Base-by-base conservation (phyloP, 2,888 invertebrate species). In the Phengaris arion region DNA sequence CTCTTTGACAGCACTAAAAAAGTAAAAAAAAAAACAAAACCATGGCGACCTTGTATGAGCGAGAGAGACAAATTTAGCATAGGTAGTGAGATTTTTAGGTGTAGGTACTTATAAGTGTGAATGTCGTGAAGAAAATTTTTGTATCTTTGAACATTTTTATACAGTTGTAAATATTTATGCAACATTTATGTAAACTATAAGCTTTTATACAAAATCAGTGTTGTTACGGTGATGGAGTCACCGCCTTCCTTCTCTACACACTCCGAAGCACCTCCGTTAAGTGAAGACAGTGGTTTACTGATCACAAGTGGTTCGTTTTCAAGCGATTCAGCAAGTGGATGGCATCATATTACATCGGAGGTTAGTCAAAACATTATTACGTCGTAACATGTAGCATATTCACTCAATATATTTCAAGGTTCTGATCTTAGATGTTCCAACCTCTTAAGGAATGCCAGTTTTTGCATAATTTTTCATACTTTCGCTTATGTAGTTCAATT, bases 231-330 rank as follows among this genome's bases (percentile, higher is more conserved):
- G 85, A 96, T 96, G 96, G 96, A 96, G 94, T 96, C 96, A 83
- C 96, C 96, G 85, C 96, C 96, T 85, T 95, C 95, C 80, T 96
- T 96, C 89, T 96, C 96, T 81, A 95, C 96, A 86, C 95, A 96
- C 92, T 96, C 96, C 81, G 96, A 96, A 88, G 95, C 95, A 82
- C 96, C 96, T 89, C 95, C 95, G 82, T 93, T 96, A 86, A 96
- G 96, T 88, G 96, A 96, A 92, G 96, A 96, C 86, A 96, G 96
- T 93, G 96, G 96, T 85, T 94, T 96, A 83, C 92, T 96, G 81
- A 92, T 95, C 85, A 95, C 95, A 83, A 96, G 96, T 91, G 96
- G 96, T 83, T 96, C 96, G 79, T 95, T 96, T 88, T 96, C 96
- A 79, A 96, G 96, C 89, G 96, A 95, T 88, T 96, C 96, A 82